phyloP scores from a whole-genome alignment of 2,113 vertebrate genomes.

The Labeo rohita region DNA sequence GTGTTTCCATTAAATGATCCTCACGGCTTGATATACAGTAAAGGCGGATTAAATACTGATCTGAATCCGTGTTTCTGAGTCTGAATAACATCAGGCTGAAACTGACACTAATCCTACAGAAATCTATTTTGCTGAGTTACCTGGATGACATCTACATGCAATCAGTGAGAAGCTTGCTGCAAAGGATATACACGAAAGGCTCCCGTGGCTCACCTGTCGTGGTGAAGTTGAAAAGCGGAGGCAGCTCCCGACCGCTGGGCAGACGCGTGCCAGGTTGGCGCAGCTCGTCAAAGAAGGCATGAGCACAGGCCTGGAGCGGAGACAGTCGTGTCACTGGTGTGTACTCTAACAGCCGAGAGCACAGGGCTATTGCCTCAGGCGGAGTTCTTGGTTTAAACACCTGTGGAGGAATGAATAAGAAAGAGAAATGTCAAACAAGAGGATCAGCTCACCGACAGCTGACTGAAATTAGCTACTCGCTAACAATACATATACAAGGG shows the following conservation, averaged over 20 bases:
- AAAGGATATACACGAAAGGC: neutral
- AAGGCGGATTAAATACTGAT: neutral
- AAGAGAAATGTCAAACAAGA: neutral
- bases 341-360: conserved; percentile 90
- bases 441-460: neutral
- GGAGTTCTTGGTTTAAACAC: conserved; percentile 77
- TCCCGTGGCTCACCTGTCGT: conserved; percentile 81
- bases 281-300: conserved; percentile 96
- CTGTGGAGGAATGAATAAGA: conserved; percentile 51
- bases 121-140: neutral
- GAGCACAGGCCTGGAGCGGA: conserved; percentile 93
- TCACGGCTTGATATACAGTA: neutral
- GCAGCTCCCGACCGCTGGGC: conserved; percentile 92
- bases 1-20: neutral
- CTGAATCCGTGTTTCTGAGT: neutral
- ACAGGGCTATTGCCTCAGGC: conserved; percentile 76
- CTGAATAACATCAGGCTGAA: neutral
- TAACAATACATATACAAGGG: too few relatives aligned
- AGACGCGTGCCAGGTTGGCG: conserved; percentile 92
- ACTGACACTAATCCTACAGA: neutral
- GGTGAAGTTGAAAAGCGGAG: conserved; percentile 96
- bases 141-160: neutral
- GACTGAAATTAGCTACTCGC: neutral
- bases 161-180: neutral
- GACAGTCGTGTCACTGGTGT: conserved; percentile 91